Evolutionary conservation across 2,888 invertebrate species (phyloP).

Genomic region (Diabrotica balteata): DNA sequence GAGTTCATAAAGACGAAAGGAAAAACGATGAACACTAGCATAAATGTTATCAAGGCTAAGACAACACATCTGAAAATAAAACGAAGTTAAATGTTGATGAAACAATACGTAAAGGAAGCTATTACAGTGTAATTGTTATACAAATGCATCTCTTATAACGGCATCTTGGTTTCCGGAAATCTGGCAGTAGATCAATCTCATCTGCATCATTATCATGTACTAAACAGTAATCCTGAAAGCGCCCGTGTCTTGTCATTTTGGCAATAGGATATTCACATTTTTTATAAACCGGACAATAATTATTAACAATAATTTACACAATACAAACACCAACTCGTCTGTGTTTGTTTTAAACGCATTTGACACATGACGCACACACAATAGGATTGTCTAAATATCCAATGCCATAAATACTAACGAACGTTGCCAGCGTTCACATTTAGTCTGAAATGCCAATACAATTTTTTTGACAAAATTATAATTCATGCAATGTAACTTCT

Average conservation of each 20-base stretch:
- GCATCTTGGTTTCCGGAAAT: constrained; percentile 19
- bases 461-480: too few species aligned
- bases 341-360: too few species aligned
- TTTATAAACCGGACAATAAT: neutral
- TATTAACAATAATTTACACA: too few species aligned
- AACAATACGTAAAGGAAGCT: constrained; percentile 19
- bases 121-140: constrained; percentile 29
- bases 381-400: too few species aligned
- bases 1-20: constrained; percentile 78
- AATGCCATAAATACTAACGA: too few species aligned
- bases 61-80: constrained; percentile 39
- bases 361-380: too few species aligned
- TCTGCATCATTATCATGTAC: constrained; percentile 36
- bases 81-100: neutral
- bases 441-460: too few species aligned
- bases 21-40: constrained; percentile 69
- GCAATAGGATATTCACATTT: neutral
- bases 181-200: constrained; percentile 28
- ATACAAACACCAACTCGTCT: too few species aligned
- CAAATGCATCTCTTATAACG: constrained; percentile 28
- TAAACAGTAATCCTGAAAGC: constrained; percentile 41
- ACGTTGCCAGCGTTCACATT: too few species aligned
- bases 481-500: too few species aligned
- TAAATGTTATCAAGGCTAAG: constrained; percentile 51
- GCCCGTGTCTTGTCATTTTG: constrained; percentile 17